Evolutionary conservation across 1,140 invertebrate genomes (phyloP), one percentile per base, ranked within the genome.

Genomic region (Drosophila punjabiensis): DNA sequence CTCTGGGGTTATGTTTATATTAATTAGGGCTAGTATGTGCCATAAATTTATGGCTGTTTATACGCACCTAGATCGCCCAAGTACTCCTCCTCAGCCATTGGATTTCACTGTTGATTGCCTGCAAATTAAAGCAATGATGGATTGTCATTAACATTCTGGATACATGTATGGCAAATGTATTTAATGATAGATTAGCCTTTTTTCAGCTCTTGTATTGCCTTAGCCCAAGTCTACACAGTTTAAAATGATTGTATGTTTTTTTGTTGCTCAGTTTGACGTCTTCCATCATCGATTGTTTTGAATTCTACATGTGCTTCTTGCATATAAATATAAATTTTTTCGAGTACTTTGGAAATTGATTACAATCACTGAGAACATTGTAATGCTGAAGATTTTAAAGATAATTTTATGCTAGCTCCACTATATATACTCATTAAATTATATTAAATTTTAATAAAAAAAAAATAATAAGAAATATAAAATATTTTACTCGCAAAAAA

Each of bases 21-120:
- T 79, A 80, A 64, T 83, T 76, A 61, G 67, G 74, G 32, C 35
- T 69, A 41, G 56, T 80, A 67, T 70, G 53, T 66, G 70, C 67
- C 66, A 83, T 81, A 77, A 87, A 69, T 60, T 60, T 11, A 78
- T 71, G 63, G n/a, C 64, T 74, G 61, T 74, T 77, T 83, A 64
- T 88, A 90, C 85, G 58, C 76, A 88, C 85, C 63, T 60, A 89
- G 56, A 76, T 85, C 81, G 64, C 45, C 74, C 55, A 85, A 69
- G 50, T 55, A n/a, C 56, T 89, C 80, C 66, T 86, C 84, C 73
- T 88, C 81, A 43, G 69, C 77, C 84, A 88, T 89, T 88, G 71
- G 81, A 66, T 78, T 69, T 62, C 55, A 47, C 45, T 63, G 56
- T 70, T 76, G 84, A 83, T 89, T 89, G 81, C 81, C 85, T 88